Evolutionary conservation across 2,797 vertebrate genomes (phyloP), one percentile per base, ranked within the genome.

Genomic region (Schizothorax lantsangensis): DNA sequence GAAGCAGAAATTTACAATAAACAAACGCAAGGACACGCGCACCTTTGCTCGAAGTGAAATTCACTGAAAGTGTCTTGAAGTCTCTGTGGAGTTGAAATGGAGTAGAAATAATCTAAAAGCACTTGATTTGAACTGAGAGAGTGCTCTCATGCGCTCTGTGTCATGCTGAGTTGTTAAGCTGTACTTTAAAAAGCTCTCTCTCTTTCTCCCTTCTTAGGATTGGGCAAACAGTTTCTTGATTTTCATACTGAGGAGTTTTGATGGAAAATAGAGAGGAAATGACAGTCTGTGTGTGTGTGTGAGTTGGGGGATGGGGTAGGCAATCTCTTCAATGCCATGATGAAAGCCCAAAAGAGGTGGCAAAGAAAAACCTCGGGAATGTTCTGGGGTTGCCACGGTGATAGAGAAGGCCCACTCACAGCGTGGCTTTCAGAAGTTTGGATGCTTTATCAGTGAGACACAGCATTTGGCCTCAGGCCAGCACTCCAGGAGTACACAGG

Each of bases 401-500:
- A 97, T 89, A 91, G 89, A 90, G 83, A 90, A 88, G 96, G 94
- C 93, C 95, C 95, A 95, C 96, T 96, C 96, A 96, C 96, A 96
- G 97, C 96, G 96, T 95, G 96, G 96, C 96, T 96, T 95, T 97
- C 95, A 96, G 96, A 97, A 96, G 96, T 97, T 97, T 96, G 95
- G 95, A 95, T 95, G 97, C 96, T 97, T 97, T 97, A 97, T 97
- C 97, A 96, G 96, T 96, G 96, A 97, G 97, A 97, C 97, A 96
- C 97, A 97, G 96, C 97, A 97, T 96, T 97, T 96, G 97, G 97
- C 97, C 96, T 97, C 96, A 96, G 96, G 97, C 96, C 96, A 96
- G 96, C 95, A 96, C 96, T 90, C 87, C 87, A 91, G 88, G 82
- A 88, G 86, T 36, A 85, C 59, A 80, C 88, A 88, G 69, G 82